A percentile compares a stretch with the other conserved stretches of the same genome.
Evolutionary conservation across 2,113 vertebrate genomes (phyloP).

Genomic region (Ammodytes marinus): DNA sequence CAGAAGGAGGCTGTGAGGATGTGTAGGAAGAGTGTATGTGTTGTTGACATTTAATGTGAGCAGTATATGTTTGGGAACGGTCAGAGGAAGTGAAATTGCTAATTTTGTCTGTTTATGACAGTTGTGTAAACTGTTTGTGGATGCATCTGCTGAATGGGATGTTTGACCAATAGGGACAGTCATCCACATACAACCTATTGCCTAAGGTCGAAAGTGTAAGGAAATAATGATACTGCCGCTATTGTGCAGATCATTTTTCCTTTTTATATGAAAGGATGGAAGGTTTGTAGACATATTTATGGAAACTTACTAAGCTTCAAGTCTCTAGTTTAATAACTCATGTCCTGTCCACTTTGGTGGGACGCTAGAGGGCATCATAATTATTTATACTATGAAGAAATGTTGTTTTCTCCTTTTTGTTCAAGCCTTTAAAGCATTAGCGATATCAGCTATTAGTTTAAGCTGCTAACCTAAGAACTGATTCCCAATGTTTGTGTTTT

Average conservation of each 20-base stretch:
- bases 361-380: neutral
- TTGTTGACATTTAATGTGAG: constrained; percentile 36
- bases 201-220: neutral
- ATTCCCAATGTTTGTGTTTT: too few species aligned
- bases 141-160: neutral
- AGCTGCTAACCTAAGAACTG: too few species aligned
- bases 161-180: constrained; percentile 12
- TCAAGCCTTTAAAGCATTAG: too few species aligned
- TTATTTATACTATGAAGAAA: too few species aligned
- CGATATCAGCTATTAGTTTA: neutral
- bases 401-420: too few species aligned
- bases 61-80: constrained; percentile 24
- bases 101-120: constrained; percentile 50
- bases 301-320: neutral
- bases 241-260: neutral
- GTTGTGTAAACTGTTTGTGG: constrained; percentile 49
- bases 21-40: constrained; percentile 20
- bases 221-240: neutral
- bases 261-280: neutral
- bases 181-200: neutral
- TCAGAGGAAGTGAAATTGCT: constrained; percentile 45
- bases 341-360: neutral
- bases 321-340: neutral
- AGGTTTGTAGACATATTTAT: neutral
- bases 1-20: constrained; percentile 37